Percentiles rank a stretch among this genome's conserved stretches.
These are phyloP conservation scores for Lepidocyrtinus sp. DNA, from an alignment of 2,888 invertebrate genomes.

Conservation along the genomic window DNA sequence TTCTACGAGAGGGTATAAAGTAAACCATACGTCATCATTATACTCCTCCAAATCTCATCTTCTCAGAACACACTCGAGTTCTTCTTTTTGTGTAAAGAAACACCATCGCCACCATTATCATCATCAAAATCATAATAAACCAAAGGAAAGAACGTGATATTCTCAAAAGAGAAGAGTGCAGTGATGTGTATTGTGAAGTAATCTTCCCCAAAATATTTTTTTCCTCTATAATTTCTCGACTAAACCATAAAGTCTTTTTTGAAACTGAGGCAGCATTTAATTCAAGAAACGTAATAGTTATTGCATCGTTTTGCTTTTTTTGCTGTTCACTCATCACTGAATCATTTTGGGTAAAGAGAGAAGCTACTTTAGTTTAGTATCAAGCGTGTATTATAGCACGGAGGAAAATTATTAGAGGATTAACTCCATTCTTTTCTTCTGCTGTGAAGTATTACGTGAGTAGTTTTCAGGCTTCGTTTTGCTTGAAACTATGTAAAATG, in stretches of 20 bases:
- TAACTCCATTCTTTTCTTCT: not conserved
- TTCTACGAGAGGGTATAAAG: conserved; percentile 2
- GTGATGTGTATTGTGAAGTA: conserved; percentile 39
- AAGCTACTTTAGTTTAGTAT: too few relatives aligned
- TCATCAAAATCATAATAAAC: not conserved
- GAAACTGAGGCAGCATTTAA: not conserved
- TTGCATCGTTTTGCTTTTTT: not conserved
- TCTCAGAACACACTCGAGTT: conserved; percentile 1
- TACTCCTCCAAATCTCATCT: not conserved
- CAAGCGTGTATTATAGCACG: not conserved
- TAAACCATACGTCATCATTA: conserved; percentile 2
- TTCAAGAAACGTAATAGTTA: not conserved
- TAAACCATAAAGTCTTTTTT: not conserved
- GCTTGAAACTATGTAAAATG: not conserved
- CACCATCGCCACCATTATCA: not conserved
- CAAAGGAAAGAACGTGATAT: conserved; percentile 37
- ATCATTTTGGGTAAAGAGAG: not conserved
- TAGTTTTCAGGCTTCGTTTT: too few relatives aligned
- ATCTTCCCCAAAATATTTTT: conserved; percentile 36
- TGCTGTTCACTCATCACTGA: not conserved
- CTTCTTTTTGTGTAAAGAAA: not conserved
- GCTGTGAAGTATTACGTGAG: not conserved
- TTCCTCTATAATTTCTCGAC: not conserved
- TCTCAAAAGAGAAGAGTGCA: conserved; percentile 30
- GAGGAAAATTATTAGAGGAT: not conserved